These are phyloP conservation scores for Phoebastria nigripes DNA, from an alignment of 2,797 vertebrate genomes.

Conservation along the genomic window DNA sequence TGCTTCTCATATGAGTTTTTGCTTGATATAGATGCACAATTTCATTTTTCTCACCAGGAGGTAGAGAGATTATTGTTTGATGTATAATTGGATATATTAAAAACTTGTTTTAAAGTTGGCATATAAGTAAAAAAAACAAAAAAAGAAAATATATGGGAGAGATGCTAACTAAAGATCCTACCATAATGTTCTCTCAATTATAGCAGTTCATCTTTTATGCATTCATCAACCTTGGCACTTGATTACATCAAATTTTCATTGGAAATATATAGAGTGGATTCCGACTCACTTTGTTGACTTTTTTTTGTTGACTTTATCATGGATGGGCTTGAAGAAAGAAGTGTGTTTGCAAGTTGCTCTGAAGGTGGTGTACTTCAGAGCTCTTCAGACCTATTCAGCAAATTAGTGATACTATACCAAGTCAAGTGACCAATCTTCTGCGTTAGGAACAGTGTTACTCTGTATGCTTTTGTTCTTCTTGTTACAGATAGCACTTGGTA, in stretches of 20 bases:
- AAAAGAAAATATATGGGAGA: not conserved
- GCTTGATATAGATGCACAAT: not conserved
- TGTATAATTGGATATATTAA: not conserved
- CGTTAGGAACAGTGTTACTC: not conserved
- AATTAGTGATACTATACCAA: not conserved
- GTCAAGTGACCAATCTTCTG: not conserved
- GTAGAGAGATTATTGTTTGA: not conserved
- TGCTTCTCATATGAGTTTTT: not conserved
- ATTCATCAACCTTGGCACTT: not conserved
- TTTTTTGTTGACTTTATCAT: not conserved
- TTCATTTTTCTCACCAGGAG: not conserved
- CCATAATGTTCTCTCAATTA: not conserved
- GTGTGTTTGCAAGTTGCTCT: not conserved
- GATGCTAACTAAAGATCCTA: not conserved
- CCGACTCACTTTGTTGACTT: not conserved
- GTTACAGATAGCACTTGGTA: not conserved
- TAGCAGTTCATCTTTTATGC: not conserved
- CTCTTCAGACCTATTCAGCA: not conserved
- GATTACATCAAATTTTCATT: not conserved
- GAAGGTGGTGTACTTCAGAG: not conserved
- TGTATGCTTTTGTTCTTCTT: not conserved
- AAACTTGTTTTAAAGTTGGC: not conserved
- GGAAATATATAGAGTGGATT: not conserved
- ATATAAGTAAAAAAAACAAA: not conserved
- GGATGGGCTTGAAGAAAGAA: not conserved